A percentile compares a stretch with the other conserved stretches of the same genome.
These are phyloP conservation scores for Sebastes minor DNA, from an alignment of 2,797 vertebrate genomes.

Conservation along the genomic window DNA sequence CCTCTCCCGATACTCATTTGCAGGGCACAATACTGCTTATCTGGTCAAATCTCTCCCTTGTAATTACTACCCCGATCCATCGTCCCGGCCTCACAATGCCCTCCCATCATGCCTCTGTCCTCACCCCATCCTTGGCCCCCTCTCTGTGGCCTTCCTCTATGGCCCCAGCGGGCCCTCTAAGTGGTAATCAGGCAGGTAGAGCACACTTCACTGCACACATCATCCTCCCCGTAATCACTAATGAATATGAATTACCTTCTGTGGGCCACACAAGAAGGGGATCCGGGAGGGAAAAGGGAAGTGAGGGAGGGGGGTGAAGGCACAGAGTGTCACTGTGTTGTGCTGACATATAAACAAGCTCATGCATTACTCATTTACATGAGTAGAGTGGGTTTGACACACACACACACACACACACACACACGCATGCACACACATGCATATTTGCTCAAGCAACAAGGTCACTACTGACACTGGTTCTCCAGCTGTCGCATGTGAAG, in stretches of 20 bases:
- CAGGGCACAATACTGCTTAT: slow-evolving; percentile 75
- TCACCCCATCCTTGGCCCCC: slow-evolving; percentile 48
- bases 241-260: slow-evolving; percentile 86
- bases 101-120: slow-evolving; percentile 51
- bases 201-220: slow-evolving; percentile 81
- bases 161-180: slow-evolving; percentile 68
- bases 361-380: slow-evolving; percentile 75
- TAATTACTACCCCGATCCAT: slow-evolving; percentile 77
- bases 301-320: neutral
- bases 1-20: slow-evolving; percentile 70
- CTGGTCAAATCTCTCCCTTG: slow-evolving; percentile 76
- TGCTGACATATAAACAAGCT: slow-evolving; percentile 76
- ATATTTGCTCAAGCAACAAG: slow-evolving; percentile 48
- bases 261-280: slow-evolving; percentile 69
- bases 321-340: slow-evolving; percentile 49
- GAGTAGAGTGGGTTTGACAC: slow-evolving; percentile 56
- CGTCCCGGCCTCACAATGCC: slow-evolving; percentile 21
- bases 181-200: slow-evolving; percentile 84
- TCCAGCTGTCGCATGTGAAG: neutral
- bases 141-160: slow-evolving; percentile 44
- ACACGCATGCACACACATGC: slow-evolving; percentile 43
- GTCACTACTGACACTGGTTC: slow-evolving; percentile 46
- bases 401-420: slow-evolving; percentile 46
- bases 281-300: slow-evolving; percentile 16
- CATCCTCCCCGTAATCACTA: slow-evolving; percentile 77